Evolutionary conservation across 2,797 vertebrate genomes (phyloP).

Genomic region (Dicrostonyx torquatus): DNA sequence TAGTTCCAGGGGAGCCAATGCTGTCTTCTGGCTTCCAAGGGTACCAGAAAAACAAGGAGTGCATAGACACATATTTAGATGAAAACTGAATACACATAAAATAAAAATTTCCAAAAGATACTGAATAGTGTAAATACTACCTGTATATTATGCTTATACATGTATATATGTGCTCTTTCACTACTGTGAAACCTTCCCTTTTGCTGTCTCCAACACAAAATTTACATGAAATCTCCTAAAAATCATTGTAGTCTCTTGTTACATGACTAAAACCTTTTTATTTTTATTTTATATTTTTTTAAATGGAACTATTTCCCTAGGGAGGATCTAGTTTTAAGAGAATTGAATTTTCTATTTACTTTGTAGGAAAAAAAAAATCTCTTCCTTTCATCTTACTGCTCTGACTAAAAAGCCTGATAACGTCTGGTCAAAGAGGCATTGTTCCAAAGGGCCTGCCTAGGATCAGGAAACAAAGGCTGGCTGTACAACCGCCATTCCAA

Average conservation of each 20-base stretch:
- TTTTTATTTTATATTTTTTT: not conserved
- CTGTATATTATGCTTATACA: not conserved
- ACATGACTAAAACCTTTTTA: not conserved
- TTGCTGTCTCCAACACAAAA: not conserved
- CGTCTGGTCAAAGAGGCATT: constrained; percentile 67
- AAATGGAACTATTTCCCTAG: not conserved
- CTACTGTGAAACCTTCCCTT: not conserved
- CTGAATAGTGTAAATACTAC: not conserved
- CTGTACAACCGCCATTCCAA: constrained; percentile 38
- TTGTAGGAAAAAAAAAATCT: too few species aligned
- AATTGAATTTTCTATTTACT: constrained; percentile 41
- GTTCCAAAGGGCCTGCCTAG: constrained; percentile 42
- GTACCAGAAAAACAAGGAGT: not conserved
- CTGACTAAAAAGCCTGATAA: not conserved
- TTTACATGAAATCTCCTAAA: not conserved
- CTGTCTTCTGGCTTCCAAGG: not conserved
- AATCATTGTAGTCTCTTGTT: not conserved
- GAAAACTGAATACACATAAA: not conserved
- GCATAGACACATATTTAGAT: not conserved
- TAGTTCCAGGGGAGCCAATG: not conserved
- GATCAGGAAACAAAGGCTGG: constrained; percentile 55
- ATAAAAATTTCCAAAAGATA: not conserved
- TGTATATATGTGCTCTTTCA: not conserved
- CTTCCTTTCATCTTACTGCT: constrained; percentile 32
- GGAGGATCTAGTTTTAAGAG: constrained; percentile 21